A percentile compares a stretch with the other conserved stretches of the same genome.
Evolutionary conservation across 1,140 invertebrate genomes (phyloP).

Genomic region (Drepana arcuata): DNA sequence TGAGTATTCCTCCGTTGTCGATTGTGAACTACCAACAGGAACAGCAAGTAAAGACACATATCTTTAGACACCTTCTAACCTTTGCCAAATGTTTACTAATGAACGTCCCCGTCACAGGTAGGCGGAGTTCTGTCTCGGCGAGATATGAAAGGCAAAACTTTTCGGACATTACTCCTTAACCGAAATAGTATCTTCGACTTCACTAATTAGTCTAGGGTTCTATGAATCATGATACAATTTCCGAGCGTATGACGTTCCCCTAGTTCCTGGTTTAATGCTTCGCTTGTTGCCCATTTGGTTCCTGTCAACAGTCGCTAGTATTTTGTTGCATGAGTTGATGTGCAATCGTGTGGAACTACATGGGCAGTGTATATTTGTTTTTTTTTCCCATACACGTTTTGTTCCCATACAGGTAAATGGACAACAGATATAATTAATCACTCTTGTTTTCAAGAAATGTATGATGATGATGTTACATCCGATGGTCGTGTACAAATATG

Average conservation of each 20-base stretch:
- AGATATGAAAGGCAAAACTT: conserved; percentile 16
- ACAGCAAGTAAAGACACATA: conserved; percentile 26
- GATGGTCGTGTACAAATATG: neutral
- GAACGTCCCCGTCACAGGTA: conserved; percentile 30
- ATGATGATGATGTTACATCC: neutral
- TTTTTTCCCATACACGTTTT: too few relatives aligned
- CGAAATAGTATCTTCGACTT: conserved; percentile 11
- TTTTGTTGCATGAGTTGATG: too few relatives aligned
- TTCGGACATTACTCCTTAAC: conserved; percentile 26
- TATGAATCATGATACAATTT: conserved; percentile 30
- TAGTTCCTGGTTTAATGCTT: too few relatives aligned
- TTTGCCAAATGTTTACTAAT: conserved; percentile 51
- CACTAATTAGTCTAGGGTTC: conserved; percentile 24
- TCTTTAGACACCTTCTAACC: conserved; percentile 23
- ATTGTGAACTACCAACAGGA: conserved; percentile 34
- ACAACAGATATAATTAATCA: neutral
- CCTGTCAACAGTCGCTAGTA: too few relatives aligned
- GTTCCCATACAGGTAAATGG: too few relatives aligned
- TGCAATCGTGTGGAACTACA: too few relatives aligned
- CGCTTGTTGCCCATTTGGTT: too few relatives aligned
- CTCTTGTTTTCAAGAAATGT: neutral
- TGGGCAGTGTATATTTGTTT: too few relatives aligned
- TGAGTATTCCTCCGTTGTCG: conserved; percentile 37
- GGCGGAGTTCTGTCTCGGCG: conserved; percentile 12
- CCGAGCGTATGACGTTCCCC: neutral